Evolutionary conservation across 2,888 invertebrate species (phyloP).

Genomic region (Lasioglossum marginatum): DNA sequence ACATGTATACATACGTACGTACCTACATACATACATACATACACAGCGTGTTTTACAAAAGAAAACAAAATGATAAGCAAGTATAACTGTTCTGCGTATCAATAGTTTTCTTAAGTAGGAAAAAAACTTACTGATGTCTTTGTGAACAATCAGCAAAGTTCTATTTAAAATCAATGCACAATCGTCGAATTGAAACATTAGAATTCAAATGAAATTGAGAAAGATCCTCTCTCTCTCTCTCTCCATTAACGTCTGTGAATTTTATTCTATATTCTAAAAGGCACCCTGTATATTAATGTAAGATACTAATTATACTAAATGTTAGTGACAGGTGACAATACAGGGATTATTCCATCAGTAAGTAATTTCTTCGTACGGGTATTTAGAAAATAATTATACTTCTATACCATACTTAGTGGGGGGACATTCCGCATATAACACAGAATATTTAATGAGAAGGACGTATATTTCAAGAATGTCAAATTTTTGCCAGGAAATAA

Average conservation of each 20-base stretch:
- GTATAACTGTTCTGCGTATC: constrained; percentile 7
- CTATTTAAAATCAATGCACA: background rate
- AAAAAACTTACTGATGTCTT: constrained; percentile 15
- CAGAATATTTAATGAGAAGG: constrained; percentile 16
- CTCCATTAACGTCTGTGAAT: background rate
- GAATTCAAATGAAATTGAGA: constrained; percentile 2
- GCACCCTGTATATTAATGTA: constrained; percentile 11
- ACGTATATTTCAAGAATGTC: constrained; percentile 16
- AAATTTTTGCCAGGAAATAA: constrained; percentile 37
- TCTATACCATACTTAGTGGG: constrained; percentile 15
- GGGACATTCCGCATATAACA: constrained; percentile 26
- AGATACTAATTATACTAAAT: background rate
- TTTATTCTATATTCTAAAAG: background rate
- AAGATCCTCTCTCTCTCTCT: too few relatives aligned
- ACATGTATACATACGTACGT: constrained; percentile 44
- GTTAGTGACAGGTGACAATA: background rate
- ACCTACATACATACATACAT: constrained; percentile 25
- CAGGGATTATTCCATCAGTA: constrained; percentile 24
- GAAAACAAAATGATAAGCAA: constrained; percentile 21
- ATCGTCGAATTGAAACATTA: background rate
- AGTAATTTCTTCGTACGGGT: constrained; percentile 9
- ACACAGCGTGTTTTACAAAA: constrained; percentile 24
- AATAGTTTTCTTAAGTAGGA: background rate
- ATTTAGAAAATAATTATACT: constrained; percentile 25
- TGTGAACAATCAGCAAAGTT: background rate